phyloP scores from a whole-genome alignment of 2,888 invertebrate species.

The Tipula helvola region DNA sequence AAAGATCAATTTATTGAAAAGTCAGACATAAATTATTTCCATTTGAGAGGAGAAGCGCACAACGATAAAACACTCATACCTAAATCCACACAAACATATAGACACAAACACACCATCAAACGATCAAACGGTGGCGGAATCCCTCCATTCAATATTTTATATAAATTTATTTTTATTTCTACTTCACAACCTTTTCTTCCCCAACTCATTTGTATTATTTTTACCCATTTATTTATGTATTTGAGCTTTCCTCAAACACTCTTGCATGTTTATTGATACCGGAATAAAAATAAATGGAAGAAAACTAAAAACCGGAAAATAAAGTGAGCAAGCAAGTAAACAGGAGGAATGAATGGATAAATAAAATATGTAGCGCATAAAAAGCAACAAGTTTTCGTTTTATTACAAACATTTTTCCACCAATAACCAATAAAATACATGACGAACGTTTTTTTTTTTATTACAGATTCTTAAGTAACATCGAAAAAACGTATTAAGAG shows the following conservation, averaged over 20 bases:
- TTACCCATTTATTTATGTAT: not conserved
- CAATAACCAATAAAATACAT: conserved; percentile 4
- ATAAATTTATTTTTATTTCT: not conserved
- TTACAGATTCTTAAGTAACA: not conserved
- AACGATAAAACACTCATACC: not conserved
- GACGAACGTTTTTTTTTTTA: not conserved
- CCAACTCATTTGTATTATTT: not conserved
- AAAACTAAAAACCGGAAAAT: not conserved
- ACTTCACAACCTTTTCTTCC: not conserved
- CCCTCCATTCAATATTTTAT: not conserved
- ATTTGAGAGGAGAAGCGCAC: not conserved
- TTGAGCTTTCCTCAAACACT: not conserved
- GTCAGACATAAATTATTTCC: not conserved
- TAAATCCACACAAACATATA: not conserved
- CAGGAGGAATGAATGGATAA: not conserved
- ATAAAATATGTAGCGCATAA: not conserved
- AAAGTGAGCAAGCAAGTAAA: not conserved
- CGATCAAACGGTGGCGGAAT: not conserved
- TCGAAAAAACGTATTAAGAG: not conserved
- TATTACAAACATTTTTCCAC: not conserved
- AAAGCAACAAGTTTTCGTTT: not conserved
- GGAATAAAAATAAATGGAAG: not conserved
- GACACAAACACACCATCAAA: not conserved
- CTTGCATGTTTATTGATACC: not conserved
- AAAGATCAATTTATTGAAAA: not conserved